Percentiles rank a stretch among this genome's conserved stretches.
phyloP scores from a whole-genome alignment of 2,888 invertebrate species.

The Chirona hameri region DNA sequence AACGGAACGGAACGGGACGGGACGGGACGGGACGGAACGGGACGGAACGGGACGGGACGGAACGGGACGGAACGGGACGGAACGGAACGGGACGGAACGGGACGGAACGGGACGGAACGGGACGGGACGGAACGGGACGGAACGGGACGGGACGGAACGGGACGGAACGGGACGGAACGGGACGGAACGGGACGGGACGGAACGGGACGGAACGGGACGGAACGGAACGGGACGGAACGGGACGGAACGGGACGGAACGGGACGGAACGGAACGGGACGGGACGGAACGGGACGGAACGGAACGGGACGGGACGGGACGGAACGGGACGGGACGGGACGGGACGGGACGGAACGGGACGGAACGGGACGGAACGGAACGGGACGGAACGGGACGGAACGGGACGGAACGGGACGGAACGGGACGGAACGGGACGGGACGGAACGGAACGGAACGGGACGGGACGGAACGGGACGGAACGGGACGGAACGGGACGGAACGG shows the following conservation, averaged over 20 bases:
- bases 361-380: background rate
- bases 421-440: background rate
- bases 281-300: background rate
- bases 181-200: conserved; percentile 49
- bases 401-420: background rate
- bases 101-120: background rate
- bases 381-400: background rate
- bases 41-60: conserved; percentile 49
- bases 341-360: conserved; percentile 45
- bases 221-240: background rate
- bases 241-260: background rate
- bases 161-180: no score
- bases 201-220: conserved; percentile 45
- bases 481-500: background rate
- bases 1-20: background rate
- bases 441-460: no score
- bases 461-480: conserved; percentile 41
- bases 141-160: background rate
- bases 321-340: conserved; percentile 49
- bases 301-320: no score
- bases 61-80: conserved; percentile 45
- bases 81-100: background rate
- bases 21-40: no score
- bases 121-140: background rate
- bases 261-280: background rate